A percentile compares a stretch with the other conserved stretches of the same genome.
Conservation (phyloP, 35 echinoderm and acorn worm genomes). For the Anneissia japonica region DNA sequence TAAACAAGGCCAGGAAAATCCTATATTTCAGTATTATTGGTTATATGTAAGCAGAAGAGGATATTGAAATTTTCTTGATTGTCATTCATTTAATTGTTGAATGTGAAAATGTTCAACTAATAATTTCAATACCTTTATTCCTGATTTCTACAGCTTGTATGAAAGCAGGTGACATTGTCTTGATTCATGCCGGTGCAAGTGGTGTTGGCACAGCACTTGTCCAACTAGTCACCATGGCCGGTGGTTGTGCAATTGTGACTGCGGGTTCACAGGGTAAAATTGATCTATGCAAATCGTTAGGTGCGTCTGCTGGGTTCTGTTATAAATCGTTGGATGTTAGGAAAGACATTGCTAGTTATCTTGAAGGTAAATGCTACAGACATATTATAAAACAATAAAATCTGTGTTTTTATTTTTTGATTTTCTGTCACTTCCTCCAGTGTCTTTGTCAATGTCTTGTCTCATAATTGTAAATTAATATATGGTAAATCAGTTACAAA, state of each 20-base stretch:
- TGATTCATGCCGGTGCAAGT: conserved; percentile 13
- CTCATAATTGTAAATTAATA: too few species aligned
- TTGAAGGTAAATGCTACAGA: neutral
- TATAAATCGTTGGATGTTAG: neutral
- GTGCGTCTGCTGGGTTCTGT: neutral
- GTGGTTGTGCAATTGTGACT: neutral
- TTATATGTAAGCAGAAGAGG: too few species aligned
- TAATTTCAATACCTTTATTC: too few species aligned
- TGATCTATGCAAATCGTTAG: neutral
- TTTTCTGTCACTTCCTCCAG: neutral
- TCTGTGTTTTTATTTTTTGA: too few species aligned
- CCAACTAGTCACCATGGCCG: conserved; percentile 5
- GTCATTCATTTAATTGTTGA: too few species aligned
- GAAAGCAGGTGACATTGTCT: neutral
- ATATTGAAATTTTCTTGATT: too few species aligned
- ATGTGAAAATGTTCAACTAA: too few species aligned
- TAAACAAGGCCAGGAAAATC: too few species aligned
- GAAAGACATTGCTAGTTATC: neutral
- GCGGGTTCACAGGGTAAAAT: neutral
- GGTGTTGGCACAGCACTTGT: conserved; percentile 7
- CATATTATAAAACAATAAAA: too few species aligned
- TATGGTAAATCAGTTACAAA: too few species aligned
- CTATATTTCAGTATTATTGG: too few species aligned
- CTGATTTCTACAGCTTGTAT: neutral
- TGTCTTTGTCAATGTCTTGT: too few species aligned